Evolutionary conservation across 2,888 invertebrate species (phyloP).

Genomic region (Pycnomerus fuliginosus): DNA sequence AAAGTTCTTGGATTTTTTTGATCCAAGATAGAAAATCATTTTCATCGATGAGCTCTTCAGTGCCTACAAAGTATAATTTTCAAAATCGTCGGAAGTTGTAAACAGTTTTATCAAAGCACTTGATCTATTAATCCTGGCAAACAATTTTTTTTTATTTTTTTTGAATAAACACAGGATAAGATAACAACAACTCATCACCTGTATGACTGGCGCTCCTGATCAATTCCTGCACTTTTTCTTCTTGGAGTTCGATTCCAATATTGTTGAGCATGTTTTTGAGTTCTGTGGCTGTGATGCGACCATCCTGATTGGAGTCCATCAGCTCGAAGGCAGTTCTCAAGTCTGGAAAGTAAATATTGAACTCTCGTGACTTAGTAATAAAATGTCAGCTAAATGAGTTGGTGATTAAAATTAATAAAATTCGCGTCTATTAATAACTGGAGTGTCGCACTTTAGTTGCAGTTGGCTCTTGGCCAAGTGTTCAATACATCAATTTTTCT

Average conservation of each 20-base stretch:
- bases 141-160: too few species aligned
- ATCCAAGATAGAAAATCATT: constrained; percentile 79
- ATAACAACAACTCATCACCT: too few species aligned
- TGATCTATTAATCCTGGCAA: too few species aligned
- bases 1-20: constrained; percentile 69
- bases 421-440: constrained; percentile 16
- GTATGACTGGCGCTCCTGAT: constrained; percentile 69
- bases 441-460: constrained; percentile 13
- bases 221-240: constrained; percentile 71
- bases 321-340: constrained; percentile 76
- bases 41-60: constrained; percentile 75
- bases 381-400: too few species aligned
- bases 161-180: too few species aligned
- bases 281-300: constrained; percentile 72
- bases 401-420: constrained; percentile 25
- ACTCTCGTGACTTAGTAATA: too few species aligned
- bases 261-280: constrained; percentile 77
- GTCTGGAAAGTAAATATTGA: constrained; percentile 56
- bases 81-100: too few species aligned
- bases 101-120: too few species aligned
- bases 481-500: constrained; percentile 12
- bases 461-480: constrained; percentile 12
- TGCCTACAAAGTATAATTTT: too few species aligned
- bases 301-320: constrained; percentile 76
- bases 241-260: constrained; percentile 73